Percentiles rank a stretch among this genome's conserved stretches.
Evolutionary conservation across 2,797 vertebrate genomes (phyloP).

Genomic region (Gorsachius magnificus): DNA sequence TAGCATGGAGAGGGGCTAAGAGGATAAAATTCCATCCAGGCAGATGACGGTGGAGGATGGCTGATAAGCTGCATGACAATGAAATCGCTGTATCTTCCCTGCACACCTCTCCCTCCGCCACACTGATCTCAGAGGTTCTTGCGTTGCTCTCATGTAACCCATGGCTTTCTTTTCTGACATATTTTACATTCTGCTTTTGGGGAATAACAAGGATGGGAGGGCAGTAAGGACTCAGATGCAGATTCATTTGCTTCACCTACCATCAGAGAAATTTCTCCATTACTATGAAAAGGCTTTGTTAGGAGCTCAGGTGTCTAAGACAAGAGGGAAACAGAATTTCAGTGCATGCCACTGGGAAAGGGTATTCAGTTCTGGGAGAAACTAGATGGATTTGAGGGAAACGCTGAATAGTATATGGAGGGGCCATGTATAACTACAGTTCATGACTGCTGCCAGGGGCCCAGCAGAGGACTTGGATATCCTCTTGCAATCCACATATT

Average conservation of each 20-base stretch:
- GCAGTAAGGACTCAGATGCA: background rate
- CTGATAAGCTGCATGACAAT: background rate
- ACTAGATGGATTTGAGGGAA: background rate
- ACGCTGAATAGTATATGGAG: background rate
- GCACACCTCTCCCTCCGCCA: background rate
- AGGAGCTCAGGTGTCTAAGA: background rate
- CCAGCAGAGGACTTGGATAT: background rate
- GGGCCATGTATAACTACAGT: background rate
- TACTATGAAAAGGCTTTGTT: background rate
- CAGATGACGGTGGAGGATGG: background rate
- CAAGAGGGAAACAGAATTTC: background rate
- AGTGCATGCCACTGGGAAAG: background rate
- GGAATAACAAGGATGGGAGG: background rate
- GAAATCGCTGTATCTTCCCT: background rate
- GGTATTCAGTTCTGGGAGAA: background rate
- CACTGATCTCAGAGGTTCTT: background rate
- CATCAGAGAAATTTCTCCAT: background rate
- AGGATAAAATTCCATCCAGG: background rate
- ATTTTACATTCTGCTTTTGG: background rate
- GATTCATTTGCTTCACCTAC: background rate
- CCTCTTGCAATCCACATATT: background rate
- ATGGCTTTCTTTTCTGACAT: background rate
- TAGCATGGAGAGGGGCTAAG: background rate
- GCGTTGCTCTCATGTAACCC: background rate
- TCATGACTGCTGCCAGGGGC: background rate